A percentile compares a stretch with the other conserved stretches of the same genome.
Conservation (phyloP, 2,113 vertebrate genomes). For the Eonycteris spelaea region DNA sequence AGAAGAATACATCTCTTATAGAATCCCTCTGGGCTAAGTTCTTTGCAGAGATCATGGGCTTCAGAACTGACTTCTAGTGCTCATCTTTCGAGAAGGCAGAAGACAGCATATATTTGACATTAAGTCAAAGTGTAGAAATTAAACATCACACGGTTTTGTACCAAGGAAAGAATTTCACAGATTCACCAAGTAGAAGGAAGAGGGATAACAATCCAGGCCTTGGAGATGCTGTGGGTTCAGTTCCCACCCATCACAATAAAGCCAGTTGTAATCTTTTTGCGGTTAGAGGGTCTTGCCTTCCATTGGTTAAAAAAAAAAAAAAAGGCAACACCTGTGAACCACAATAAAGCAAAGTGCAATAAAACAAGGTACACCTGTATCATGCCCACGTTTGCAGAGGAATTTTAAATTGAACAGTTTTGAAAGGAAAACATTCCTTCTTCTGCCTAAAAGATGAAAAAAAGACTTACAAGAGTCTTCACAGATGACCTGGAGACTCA, state of each 20-base stretch:
- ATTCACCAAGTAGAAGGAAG: neutral
- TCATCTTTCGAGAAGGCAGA: neutral
- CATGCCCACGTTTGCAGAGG: neutral
- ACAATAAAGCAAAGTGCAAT: neutral
- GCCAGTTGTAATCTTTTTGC: neutral
- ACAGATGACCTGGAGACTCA: neutral
- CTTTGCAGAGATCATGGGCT: neutral
- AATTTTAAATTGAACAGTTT: neutral
- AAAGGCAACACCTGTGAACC: neutral
- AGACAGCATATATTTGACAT: slow-evolving; percentile 7
- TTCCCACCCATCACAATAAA: neutral
- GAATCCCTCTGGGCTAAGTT: neutral
- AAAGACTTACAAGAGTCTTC: neutral
- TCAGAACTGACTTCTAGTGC: slow-evolving; percentile 18
- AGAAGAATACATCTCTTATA: neutral
- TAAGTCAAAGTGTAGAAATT: slow-evolving; percentile 55
- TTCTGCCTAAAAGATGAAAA: neutral
- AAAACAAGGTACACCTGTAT: neutral
- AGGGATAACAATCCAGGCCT: neutral
- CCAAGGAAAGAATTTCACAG: neutral
- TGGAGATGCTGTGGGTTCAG: too few species aligned
- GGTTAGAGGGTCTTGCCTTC: neutral
- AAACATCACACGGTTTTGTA: neutral
- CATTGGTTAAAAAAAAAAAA: neutral
- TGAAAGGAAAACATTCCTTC: neutral